Evolutionary conservation across 2,888 invertebrate genomes (phyloP).

Genomic region (Yponomeuta sedellus): DNA sequence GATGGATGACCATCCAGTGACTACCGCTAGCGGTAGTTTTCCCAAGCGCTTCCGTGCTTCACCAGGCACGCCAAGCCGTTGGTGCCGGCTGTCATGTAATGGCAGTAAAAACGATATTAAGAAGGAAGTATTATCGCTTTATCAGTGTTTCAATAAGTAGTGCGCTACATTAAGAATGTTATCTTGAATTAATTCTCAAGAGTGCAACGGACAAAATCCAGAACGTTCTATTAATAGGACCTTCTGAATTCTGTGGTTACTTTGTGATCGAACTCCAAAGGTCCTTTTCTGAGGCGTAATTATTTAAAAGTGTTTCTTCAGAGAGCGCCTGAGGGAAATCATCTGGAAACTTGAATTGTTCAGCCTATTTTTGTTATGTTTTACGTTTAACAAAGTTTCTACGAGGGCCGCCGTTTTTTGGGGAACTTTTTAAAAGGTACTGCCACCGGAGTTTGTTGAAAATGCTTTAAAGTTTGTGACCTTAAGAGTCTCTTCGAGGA

Average conservation of each 20-base stretch:
- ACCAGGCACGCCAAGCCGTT: too few relatives aligned
- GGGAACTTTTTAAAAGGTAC: background rate
- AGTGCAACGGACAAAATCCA: too few relatives aligned
- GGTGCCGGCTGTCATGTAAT: too few relatives aligned
- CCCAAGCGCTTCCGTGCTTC: too few relatives aligned
- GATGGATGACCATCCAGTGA: too few relatives aligned
- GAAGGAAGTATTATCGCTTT: too few relatives aligned
- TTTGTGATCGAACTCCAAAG: background rate
- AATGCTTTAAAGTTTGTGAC: background rate
- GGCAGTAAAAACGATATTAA: too few relatives aligned
- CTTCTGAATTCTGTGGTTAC: background rate
- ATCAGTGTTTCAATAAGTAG: too few relatives aligned
- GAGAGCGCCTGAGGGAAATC: background rate
- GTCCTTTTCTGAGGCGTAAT: background rate
- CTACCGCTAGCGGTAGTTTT: too few relatives aligned
- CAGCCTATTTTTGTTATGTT: background rate
- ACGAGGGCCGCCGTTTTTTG: background rate
- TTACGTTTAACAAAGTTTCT: background rate
- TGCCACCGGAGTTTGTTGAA: background rate
- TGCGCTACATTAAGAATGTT: too few relatives aligned
- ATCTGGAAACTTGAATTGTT: background rate
- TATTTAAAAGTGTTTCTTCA: background rate
- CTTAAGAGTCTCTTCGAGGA: too few relatives aligned
- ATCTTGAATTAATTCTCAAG: too few relatives aligned
- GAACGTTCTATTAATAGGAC: background rate